Evolutionary conservation across 2,797 vertebrate species (phyloP).

Genomic region (Micromesistius poutassou): DNA sequence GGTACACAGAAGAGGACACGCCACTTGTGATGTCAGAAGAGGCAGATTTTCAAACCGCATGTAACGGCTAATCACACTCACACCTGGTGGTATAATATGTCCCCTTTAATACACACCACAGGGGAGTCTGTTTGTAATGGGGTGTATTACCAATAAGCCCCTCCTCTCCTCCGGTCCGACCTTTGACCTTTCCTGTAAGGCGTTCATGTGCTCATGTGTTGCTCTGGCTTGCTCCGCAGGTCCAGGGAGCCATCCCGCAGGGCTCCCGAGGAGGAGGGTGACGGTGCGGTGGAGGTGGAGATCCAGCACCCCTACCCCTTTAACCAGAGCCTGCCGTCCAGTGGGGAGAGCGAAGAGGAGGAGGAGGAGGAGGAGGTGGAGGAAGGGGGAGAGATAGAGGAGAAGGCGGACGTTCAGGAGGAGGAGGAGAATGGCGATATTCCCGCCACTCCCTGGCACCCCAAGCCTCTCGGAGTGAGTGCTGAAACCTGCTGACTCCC

Average conservation of each 20-base stretch:
- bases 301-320: slow-evolving; percentile 67
- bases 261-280: slow-evolving; percentile 59
- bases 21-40: too few species aligned
- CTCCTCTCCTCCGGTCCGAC: not conserved
- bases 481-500: not conserved
- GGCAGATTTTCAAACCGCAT: too few species aligned
- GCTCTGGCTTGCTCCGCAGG: slow-evolving; percentile 3
- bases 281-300: slow-evolving; percentile 52
- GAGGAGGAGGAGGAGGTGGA: slow-evolving; percentile 61
- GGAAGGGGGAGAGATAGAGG: slow-evolving; percentile 78
- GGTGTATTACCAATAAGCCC: not conserved
- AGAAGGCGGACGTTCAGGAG: slow-evolving; percentile 53
- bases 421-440: slow-evolving; percentile 65
- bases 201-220: not conserved
- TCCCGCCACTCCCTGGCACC: slow-evolving; percentile 73
- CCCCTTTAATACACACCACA: not conserved
- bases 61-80: too few species aligned
- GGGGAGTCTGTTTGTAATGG: not conserved
- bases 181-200: not conserved
- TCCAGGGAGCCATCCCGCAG: slow-evolving; percentile 44
- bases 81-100: too few species aligned
- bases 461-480: slow-evolving; percentile 84
- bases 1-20: too few species aligned
- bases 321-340: slow-evolving; percentile 69
- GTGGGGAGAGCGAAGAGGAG: slow-evolving; percentile 80